These are phyloP conservation scores for Passer domesticus DNA, from an alignment of 2,113 vertebrate genomes.

Conservation along the genomic window DNA sequence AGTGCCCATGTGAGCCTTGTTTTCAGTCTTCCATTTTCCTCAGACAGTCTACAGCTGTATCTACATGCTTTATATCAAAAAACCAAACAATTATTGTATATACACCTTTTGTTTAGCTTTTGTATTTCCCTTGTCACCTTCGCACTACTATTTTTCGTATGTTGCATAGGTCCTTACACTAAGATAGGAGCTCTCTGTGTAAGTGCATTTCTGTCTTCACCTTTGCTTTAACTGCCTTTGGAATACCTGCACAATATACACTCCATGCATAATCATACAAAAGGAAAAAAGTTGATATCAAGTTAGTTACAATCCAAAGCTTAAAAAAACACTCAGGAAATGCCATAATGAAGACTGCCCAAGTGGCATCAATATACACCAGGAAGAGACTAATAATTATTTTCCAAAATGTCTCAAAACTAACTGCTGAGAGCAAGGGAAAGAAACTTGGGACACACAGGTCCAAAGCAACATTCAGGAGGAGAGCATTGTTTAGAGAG, in stretches of 20 bases:
- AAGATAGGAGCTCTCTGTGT: not conserved
- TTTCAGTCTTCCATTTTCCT: not conserved
- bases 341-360: not conserved
- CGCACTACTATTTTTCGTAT: not conserved
- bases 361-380: not conserved
- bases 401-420: not conserved
- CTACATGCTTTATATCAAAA: not conserved
- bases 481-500: not conserved
- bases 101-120: not conserved
- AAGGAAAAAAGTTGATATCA: not conserved
- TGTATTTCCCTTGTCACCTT: not conserved
- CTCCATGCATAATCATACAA: not conserved
- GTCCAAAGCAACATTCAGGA: conserved; percentile 4
- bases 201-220: not conserved
- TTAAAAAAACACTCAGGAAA: not conserved
- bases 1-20: not conserved
- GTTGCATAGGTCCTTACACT: not conserved
- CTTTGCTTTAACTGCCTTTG: not conserved
- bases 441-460: not conserved
- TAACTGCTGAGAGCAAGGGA: not conserved
- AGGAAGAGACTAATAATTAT: not conserved
- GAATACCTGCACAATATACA: not conserved
- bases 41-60: not conserved
- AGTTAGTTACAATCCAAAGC: not conserved
- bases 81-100: not conserved